A percentile compares a stretch with the other conserved stretches of the same genome.
phyloP scores from a whole-genome alignment of 2,888 invertebrate genomes.

The Chrysolina americana region DNA sequence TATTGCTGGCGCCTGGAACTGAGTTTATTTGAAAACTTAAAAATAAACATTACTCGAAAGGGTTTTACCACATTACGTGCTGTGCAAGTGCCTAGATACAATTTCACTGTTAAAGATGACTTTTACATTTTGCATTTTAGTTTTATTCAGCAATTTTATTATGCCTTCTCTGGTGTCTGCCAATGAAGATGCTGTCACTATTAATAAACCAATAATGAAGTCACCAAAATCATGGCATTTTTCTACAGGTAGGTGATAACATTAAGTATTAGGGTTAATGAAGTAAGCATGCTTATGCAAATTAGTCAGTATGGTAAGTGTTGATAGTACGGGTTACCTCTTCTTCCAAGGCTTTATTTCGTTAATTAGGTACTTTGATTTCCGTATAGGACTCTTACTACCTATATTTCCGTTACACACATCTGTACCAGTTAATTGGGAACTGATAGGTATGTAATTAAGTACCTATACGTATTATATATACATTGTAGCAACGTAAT shows the following conservation, averaged over 20 bases:
- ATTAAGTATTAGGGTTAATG: constrained; percentile 20
- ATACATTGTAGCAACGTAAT: no score
- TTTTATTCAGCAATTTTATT: constrained; percentile 44
- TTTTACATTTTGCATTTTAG: constrained; percentile 31
- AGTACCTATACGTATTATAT: not conserved
- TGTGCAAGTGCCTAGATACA: constrained; percentile 34
- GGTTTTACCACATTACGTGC: constrained; percentile 46
- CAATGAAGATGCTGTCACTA: constrained; percentile 55
- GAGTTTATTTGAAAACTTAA: constrained; percentile 52
- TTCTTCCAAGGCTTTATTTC: not conserved
- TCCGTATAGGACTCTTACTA: no score
- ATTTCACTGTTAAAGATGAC: constrained; percentile 24
- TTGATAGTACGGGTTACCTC: constrained; percentile 1
- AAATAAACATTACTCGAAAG: constrained; percentile 54
- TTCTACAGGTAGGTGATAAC: constrained; percentile 57
- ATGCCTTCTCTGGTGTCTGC: constrained; percentile 48
- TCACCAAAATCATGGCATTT: constrained; percentile 58
- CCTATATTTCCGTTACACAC: constrained; percentile 12
- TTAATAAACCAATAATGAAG: constrained; percentile 58
- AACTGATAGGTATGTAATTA: not conserved
- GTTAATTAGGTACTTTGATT: not conserved
- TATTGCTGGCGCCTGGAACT: constrained; percentile 54
- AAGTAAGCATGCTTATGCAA: constrained; percentile 3
- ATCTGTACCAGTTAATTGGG: not conserved
- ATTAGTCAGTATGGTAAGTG: constrained; percentile 1